phyloP scores from a whole-genome alignment of 1,140 invertebrate genomes.

The Hyles vespertilio region DNA sequence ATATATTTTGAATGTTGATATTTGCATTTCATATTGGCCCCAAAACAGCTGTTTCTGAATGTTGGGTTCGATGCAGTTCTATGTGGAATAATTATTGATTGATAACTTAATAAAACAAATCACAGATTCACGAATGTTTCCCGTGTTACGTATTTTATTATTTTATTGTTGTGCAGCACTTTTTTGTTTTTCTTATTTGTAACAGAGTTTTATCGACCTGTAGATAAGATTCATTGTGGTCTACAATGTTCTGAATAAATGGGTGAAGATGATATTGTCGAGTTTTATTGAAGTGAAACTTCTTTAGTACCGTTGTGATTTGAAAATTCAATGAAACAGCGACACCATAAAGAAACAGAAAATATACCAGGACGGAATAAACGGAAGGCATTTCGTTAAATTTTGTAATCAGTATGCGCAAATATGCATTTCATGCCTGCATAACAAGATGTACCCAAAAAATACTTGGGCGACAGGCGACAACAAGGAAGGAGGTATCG shows the following conservation, averaged over 20 bases:
- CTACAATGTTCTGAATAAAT: constrained; percentile 70
- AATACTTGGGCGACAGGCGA: too few species aligned
- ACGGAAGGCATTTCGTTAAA: too few species aligned
- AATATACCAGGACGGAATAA: too few species aligned
- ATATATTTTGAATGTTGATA: background rate
- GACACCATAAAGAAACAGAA: too few species aligned
- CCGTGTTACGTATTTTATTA: constrained; percentile 63
- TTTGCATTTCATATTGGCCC: too few species aligned
- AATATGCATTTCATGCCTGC: too few species aligned
- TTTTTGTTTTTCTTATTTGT: constrained; percentile 66
- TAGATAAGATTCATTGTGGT: constrained; percentile 55
- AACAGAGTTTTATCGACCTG: constrained; percentile 68
- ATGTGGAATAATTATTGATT: background rate
- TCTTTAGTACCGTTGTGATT: background rate
- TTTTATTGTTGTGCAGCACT: constrained; percentile 65
- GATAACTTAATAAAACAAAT: constrained; percentile 8
- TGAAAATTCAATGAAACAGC: too few species aligned
- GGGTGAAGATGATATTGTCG: constrained; percentile 38
- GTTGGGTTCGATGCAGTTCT: too few species aligned
- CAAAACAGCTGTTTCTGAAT: too few species aligned
- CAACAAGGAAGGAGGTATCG: too few species aligned
- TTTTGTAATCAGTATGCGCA: too few species aligned
- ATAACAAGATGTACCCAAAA: too few species aligned
- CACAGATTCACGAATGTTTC: constrained; percentile 20
- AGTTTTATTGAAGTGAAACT: constrained; percentile 26